These are phyloP conservation scores for Drosophila sproati DNA, from an alignment of 1,140 invertebrate genomes.

Conservation along the genomic window DNA sequence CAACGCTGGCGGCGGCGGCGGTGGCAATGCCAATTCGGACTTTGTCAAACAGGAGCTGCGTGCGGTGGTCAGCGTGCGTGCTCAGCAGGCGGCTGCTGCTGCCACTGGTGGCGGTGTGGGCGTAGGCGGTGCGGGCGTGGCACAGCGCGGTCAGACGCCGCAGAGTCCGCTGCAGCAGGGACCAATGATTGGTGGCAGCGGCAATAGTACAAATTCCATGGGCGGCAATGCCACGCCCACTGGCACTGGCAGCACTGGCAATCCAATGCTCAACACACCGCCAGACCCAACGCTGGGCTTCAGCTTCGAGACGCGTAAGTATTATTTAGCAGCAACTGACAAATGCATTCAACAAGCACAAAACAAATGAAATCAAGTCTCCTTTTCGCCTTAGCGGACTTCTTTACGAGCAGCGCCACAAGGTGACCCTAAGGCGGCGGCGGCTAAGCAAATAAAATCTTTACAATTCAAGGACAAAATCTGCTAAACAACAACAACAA, in stretches of 20 bases:
- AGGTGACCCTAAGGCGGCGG: slow-evolving; percentile 81
- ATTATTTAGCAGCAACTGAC: not conserved
- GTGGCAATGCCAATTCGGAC: slow-evolving; percentile 86
- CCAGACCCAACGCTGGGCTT: slow-evolving; percentile 81
- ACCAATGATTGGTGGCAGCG: slow-evolving; percentile 56
- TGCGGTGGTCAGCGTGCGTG: slow-evolving; percentile 93
- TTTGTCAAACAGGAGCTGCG: slow-evolving; percentile 95
- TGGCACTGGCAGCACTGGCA: slow-evolving; percentile 59
- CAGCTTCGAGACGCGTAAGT: slow-evolving; percentile 80
- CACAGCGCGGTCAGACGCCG: slow-evolving; percentile 71
- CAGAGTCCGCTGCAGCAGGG: slow-evolving; percentile 81
- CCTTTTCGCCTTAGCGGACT: slow-evolving; percentile 58
- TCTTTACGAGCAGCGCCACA: slow-evolving; percentile 75
- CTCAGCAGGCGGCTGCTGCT: slow-evolving; percentile 86
- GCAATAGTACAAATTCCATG: slow-evolving; percentile 81
- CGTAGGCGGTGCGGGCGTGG: slow-evolving; percentile 42
- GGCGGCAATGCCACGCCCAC: slow-evolving; percentile 67
- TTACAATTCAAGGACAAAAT: slow-evolving; percentile 36
- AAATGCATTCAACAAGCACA: too few relatives aligned
- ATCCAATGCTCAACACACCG: slow-evolving; percentile 76
- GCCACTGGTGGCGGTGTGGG: slow-evolving; percentile 59
- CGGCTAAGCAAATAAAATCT: slow-evolving; percentile 12
- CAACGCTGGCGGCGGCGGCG: slow-evolving; percentile 48
- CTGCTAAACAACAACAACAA: slow-evolving; percentile 13
- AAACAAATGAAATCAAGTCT: not conserved